Base-by-base conservation (phyloP, 64 coral and sea anemone genomes). In the Porites lutea region DNA sequence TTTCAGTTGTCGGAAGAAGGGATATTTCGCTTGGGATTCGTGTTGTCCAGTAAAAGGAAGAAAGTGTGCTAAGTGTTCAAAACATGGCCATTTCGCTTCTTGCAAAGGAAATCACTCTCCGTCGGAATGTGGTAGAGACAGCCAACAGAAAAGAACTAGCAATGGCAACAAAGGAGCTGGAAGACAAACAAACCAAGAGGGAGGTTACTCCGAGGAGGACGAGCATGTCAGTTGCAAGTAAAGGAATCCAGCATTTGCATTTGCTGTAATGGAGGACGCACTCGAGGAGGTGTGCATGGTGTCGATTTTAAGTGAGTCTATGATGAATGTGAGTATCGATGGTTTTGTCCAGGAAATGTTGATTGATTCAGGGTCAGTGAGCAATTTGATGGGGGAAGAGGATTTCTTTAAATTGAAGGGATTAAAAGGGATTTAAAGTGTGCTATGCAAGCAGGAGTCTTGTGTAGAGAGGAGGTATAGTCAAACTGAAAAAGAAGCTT, bases 321-420 rank as follows among this genome's bases (percentile, higher is more conserved):
- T n/a, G 74, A 75, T 79, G 19, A 49, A 63, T 22, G 75, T 93
- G 48, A 87, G 73, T 79, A 88, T 88, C 55, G 58, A 93, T 68
- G 74, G 91, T 68, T 88, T 88, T 63, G 52, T n/a, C 16, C 76
- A 87, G 76, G 75, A 88, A 67, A 61, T 88, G 9, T 64, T 93
- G 58, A 88, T 93, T 81, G 91, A 79, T 52, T 93, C 91, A 79
- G 74, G 91, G 16, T 93, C 83, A 19, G 83, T 88, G 54, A 93
- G 83, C 65, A 93, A 93, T 77, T 61, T 93, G 86, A 93, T 93
- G 27, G 72, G 86, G 12, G 27, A 62, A 18, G 23, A 82, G 7
- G 92, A 93, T 52, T 86, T 72, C n/a, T 65, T 82, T 8, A 58
- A 82, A 72, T 74, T 91, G 47, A 16, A 71, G 55, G 48, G 18